phyloP scores from a whole-genome alignment of 1,140 invertebrate species.

The Drosophila truncata region DNA sequence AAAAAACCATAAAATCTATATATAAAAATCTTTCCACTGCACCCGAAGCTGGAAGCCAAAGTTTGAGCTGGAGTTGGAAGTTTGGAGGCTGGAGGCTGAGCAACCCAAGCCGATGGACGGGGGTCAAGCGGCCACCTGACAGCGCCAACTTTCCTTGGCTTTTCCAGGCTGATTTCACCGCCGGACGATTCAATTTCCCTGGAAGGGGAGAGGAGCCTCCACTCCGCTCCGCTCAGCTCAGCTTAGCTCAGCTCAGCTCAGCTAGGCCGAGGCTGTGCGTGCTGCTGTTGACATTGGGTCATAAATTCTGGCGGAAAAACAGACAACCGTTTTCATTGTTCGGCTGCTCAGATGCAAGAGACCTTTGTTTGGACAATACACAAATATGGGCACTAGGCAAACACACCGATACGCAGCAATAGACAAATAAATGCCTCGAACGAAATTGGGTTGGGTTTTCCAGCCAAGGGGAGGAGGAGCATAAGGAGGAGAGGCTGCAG shows the following conservation, averaged over 20 bases:
- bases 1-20: neutral
- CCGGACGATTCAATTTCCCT: slow-evolving; percentile 55
- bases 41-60: slow-evolving; percentile 4
- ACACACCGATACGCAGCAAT: slow-evolving; percentile 55
- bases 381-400: slow-evolving; percentile 58
- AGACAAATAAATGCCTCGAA: slow-evolving; percentile 49
- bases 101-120: slow-evolving; percentile 20
- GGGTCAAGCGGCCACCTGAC: slow-evolving; percentile 48
- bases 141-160: slow-evolving; percentile 62
- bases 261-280: slow-evolving; percentile 45
- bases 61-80: slow-evolving; percentile 1
- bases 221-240: neutral
- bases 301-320: slow-evolving; percentile 70
- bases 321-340: slow-evolving; percentile 67
- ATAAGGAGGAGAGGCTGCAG: slow-evolving; percentile 16
- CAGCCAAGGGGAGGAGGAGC: neutral
- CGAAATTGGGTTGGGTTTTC: slow-evolving; percentile 16
- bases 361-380: slow-evolving; percentile 45
- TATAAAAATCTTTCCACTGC: neutral
- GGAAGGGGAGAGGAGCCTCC: slow-evolving; percentile 12
- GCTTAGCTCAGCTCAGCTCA: neutral
- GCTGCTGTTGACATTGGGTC: slow-evolving; percentile 67
- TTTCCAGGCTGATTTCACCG: slow-evolving; percentile 66
- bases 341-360: slow-evolving; percentile 39
- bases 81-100: slow-evolving; percentile 4